phyloP scores from a whole-genome alignment of 2,113 vertebrate genomes.

The Morone chrysops region DNA sequence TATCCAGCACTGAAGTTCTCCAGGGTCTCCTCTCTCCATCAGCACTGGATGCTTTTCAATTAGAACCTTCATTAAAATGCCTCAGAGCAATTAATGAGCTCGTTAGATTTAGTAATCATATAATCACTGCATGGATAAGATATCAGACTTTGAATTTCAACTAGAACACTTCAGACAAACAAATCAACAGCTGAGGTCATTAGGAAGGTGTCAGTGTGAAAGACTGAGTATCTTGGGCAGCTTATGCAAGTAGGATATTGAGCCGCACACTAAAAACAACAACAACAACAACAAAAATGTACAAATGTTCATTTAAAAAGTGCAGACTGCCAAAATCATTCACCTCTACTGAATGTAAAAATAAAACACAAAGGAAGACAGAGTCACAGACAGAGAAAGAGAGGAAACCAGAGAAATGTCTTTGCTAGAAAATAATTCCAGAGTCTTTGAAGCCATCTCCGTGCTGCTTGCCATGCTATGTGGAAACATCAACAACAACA shows the following conservation, averaged over 20 bases:
- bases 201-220: constrained; percentile 4
- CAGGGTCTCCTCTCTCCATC: constrained; percentile 44
- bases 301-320: constrained; percentile 19
- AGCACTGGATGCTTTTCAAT: constrained; percentile 63
- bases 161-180: constrained; percentile 53
- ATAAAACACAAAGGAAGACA: background rate
- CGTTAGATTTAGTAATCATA: constrained; percentile 64
- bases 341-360: constrained; percentile 3
- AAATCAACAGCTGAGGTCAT: constrained; percentile 52
- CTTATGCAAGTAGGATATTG: background rate
- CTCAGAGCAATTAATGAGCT: constrained; percentile 66
- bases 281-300: background rate
- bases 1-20: constrained; percentile 17
- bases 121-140: constrained; percentile 56
- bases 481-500: constrained; percentile 38
- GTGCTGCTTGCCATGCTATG: background rate
- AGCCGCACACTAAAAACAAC: background rate
- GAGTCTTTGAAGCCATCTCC: constrained; percentile 23
- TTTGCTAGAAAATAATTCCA: constrained; percentile 8
- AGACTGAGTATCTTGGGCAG: constrained; percentile 11
- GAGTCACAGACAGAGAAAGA: background rate
- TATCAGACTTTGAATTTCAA: constrained; percentile 59
- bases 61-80: constrained; percentile 72
- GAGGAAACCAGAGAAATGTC: background rate
- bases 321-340: background rate